Conservation (phyloP, 1,140 invertebrate species). For the Dreissena rostriformis region DNA sequence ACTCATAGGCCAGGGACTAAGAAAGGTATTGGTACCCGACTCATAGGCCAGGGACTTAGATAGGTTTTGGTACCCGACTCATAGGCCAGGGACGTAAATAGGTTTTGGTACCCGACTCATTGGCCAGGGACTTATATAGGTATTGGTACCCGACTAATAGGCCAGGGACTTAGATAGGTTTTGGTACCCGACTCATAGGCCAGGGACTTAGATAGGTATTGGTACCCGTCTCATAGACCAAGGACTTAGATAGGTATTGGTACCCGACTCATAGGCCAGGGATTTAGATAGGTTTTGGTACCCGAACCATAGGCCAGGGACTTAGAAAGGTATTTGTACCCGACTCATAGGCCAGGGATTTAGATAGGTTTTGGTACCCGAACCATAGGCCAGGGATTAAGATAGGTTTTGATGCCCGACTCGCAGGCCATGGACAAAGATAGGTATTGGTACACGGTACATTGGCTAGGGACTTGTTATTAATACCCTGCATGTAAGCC, state of each 20-base stretch:
- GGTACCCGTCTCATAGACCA: background rate
- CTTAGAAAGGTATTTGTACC: background rate
- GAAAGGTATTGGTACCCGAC: background rate
- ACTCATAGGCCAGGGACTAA: background rate
- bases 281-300: background rate
- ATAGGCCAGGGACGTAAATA: background rate
- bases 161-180: no score
- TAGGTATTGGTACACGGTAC: background rate
- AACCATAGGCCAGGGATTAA: background rate
- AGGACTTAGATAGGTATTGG: no score
- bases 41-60: background rate
- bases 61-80: background rate
- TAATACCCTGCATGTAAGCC: no score
- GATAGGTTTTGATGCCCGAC: no score
- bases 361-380: background rate
- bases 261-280: background rate
- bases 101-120: background rate
- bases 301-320: background rate
- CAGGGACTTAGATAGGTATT: background rate
- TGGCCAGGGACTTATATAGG: background rate
- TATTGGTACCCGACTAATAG: background rate
- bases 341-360: background rate
- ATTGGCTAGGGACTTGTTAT: background rate
- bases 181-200: background rate
- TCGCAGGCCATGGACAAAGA: conserved; percentile 81